Percentiles rank a stretch among this genome's conserved stretches.
Conservation (phyloP, 2,888 invertebrate species). For the Scrobipalpa atriplicella region DNA sequence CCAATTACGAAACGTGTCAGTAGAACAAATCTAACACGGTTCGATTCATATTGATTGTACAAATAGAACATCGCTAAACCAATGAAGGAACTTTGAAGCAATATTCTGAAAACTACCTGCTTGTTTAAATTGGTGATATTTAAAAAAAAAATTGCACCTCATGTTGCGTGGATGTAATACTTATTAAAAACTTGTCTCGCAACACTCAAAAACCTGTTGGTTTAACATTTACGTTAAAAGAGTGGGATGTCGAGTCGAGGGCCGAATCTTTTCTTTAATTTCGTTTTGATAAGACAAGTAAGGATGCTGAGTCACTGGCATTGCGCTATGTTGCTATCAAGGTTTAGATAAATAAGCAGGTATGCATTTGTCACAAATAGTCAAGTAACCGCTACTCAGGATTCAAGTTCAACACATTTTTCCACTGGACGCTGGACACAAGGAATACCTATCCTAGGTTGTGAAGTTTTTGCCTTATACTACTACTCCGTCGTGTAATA, state of each 20-base stretch:
- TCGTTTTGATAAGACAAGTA: constrained; percentile 56
- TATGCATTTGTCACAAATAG: too few species aligned
- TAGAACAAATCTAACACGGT: constrained; percentile 53
- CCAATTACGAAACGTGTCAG: constrained; percentile 57
- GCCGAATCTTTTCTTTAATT: constrained; percentile 56
- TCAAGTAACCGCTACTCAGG: too few species aligned
- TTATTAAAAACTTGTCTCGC: constrained; percentile 51
- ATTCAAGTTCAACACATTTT: too few species aligned
- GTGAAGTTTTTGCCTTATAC: too few species aligned
- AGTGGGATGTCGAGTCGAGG: constrained; percentile 48
- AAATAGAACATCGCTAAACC: background rate
- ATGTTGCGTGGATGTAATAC: constrained; percentile 46
- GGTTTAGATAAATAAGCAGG: constrained; percentile 22
- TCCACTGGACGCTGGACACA: too few species aligned
- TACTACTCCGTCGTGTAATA: too few species aligned
- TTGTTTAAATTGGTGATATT: constrained; percentile 33
- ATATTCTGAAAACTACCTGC: background rate
- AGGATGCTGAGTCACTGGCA: constrained; percentile 51
- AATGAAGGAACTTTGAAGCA: background rate
- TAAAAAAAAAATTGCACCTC: constrained; percentile 43
- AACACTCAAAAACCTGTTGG: constrained; percentile 67
- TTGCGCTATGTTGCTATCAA: constrained; percentile 47
- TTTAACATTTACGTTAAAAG: constrained; percentile 72
- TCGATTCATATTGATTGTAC: constrained; percentile 25
- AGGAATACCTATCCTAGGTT: too few species aligned